A percentile compares a stretch with the other conserved stretches of the same genome.
phyloP scores from a whole-genome alignment of 2,113 vertebrate genomes.

The Malurus cyaneus region DNA sequence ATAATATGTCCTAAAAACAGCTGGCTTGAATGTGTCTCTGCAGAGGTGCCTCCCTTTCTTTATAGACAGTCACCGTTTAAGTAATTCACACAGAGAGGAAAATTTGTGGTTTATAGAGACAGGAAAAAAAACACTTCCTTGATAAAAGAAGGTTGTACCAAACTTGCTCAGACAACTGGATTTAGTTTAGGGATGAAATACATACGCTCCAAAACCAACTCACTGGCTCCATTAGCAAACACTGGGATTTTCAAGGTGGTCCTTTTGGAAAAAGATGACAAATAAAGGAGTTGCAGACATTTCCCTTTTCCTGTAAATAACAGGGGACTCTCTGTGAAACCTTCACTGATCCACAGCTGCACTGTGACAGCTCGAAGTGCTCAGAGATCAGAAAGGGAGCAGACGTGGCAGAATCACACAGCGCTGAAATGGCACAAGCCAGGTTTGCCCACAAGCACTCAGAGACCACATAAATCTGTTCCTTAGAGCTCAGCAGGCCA shows the following conservation, averaged over 20 bases:
- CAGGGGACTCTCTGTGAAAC: not conserved
- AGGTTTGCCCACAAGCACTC: not conserved
- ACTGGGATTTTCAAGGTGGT: not conserved
- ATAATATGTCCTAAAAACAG: not conserved
- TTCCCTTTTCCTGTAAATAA: not conserved
- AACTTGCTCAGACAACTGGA: not conserved
- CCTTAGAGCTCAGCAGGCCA: slow-evolving; percentile 21
- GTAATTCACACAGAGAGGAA: not conserved
- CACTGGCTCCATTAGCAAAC: not conserved
- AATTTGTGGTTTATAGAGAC: not conserved
- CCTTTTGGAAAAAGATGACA: not conserved
- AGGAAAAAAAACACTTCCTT: not conserved
- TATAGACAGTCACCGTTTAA: not conserved
- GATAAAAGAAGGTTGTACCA: not conserved
- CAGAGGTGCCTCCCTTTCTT: not conserved
- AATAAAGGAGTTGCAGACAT: not conserved
- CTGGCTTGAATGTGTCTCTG: not conserved
- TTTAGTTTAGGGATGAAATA: not conserved
- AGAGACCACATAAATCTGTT: not conserved
- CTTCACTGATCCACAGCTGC: not conserved
- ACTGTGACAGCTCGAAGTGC: not conserved
- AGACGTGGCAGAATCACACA: not conserved
- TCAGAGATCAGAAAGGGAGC: not conserved
- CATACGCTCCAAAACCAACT: not conserved
- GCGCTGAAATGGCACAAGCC: not conserved